Evolutionary conservation across 2,888 invertebrate genomes (phyloP).

Genomic region (Dasypolia templi): DNA sequence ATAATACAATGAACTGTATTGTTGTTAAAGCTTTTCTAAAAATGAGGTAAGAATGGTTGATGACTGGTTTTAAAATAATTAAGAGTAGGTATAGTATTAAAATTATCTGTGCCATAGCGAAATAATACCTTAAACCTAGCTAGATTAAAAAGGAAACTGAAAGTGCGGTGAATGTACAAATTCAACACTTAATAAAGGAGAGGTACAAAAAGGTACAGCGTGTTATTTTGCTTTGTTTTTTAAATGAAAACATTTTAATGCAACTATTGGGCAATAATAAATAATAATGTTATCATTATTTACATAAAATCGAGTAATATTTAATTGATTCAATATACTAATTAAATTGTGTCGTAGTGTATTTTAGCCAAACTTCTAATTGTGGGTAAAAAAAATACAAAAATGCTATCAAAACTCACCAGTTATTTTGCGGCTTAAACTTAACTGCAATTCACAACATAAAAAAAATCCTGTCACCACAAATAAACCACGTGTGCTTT

Average conservation of each 20-base stretch:
- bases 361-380: neutral
- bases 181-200: neutral
- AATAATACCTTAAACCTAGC: neutral
- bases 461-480: constrained; percentile 43
- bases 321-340: too few relatives aligned
- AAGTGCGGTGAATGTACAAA: neutral
- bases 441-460: constrained; percentile 51
- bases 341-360: neutral
- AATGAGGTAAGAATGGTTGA: neutral
- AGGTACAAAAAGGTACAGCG: neutral
- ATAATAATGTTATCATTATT: neutral
- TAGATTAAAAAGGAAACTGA: neutral
- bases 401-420: constrained; percentile 37
- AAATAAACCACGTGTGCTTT: constrained; percentile 47
- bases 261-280: too few relatives aligned
- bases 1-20: too few relatives aligned
- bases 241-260: too few relatives aligned
- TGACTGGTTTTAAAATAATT: neutral
- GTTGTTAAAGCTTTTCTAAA: neutral
- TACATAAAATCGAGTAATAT: neutral
- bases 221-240: neutral
- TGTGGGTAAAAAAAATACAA: neutral
- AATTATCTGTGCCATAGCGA: too few relatives aligned
- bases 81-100: neutral
- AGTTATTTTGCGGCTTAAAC: constrained; percentile 23